Base-by-base conservation (phyloP, 2,797 vertebrate genomes). In the Pterois miles region DNA sequence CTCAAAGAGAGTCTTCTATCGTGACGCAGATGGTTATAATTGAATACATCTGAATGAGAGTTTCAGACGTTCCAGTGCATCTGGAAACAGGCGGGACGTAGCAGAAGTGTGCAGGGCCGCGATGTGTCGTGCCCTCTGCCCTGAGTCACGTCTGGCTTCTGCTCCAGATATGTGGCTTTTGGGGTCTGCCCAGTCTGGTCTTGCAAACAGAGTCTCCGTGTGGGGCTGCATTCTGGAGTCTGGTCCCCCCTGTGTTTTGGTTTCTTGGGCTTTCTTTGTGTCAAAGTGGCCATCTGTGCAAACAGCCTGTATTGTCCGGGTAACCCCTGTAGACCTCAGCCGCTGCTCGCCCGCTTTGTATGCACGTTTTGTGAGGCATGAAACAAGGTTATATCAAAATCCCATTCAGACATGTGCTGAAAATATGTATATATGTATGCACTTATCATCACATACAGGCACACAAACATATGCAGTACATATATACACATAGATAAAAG, bases 271-370 rank as follows among this genome's bases (percentile, higher is more conserved):
- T 90, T 80, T 88, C 81, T 81, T 90, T 87, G 77, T 86, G 81
- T 86, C 36, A 58, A 79, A 84, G 62, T 77, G 85, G 68, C 93
- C 93, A 93, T 95, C 94, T 95, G 93, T 92, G 84, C 87, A 92
- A 92, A 89, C 83, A 87, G 80, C 76, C 81, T 52, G 62, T 67
- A 78, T 80, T 89, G 86, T 90, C 79, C 83, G 60, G 53, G 57
- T 67, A 70, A 70, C 81, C 70, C 86, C 81, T 54, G 46, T 65
- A 80, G 77, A 70, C 81, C 62, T 81, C 71, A 78, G 76, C 53
- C 73, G 20, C 70, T 22, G 38, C 80, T 64, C 5, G 43, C 31
- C 36, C 72, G 58, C 36, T 83, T 90, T 90, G 77, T 89, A 79
- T 74, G 58, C 34, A 52, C 4, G 3, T 77, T 84, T 71, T 72